These are phyloP conservation scores for Polydrusus pterygomalis DNA, from an alignment of 2,888 invertebrate species.

Conservation along the genomic window DNA sequence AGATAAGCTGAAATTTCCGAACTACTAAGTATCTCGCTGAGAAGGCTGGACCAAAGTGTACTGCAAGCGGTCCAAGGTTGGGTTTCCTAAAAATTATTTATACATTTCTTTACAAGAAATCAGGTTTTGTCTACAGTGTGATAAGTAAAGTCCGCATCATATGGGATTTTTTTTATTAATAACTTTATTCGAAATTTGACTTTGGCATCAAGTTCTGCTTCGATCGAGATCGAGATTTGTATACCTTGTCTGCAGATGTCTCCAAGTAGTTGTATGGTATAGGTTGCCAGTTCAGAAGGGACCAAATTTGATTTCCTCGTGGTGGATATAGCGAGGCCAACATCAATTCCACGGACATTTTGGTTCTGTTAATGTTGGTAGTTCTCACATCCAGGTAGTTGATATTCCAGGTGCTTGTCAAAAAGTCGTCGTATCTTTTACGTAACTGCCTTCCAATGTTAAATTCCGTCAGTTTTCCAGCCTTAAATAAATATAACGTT, in stretches of 20 bases:
- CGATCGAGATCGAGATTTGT: too few species aligned
- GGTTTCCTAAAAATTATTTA: slow-evolving; percentile 11
- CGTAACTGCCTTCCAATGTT: slow-evolving; percentile 5
- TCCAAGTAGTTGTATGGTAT: not conserved
- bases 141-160: too few species aligned
- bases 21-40: not conserved
- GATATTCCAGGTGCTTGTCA: slow-evolving; percentile 71
- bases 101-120: too few species aligned
- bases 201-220: too few species aligned
- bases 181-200: too few species aligned
- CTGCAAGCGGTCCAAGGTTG: not conserved
- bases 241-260: slow-evolving; percentile 1
- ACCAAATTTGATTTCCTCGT: slow-evolving; percentile 73
- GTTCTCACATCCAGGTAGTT: slow-evolving; percentile 75
- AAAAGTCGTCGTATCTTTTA: slow-evolving; percentile 19
- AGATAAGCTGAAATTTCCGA: not conserved
- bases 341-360: slow-evolving; percentile 81
- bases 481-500: not conserved
- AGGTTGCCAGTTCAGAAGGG: slow-evolving; percentile 54
- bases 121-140: too few species aligned
- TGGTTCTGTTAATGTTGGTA: slow-evolving; percentile 80
- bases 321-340: slow-evolving; percentile 81
- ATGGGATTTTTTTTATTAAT: too few species aligned
- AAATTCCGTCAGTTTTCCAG: slow-evolving; percentile 5
- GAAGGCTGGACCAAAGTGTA: not conserved